Evolutionary conservation across 1,140 invertebrate species (phyloP).

Genomic region (Rhizoglyphus robini): DNA sequence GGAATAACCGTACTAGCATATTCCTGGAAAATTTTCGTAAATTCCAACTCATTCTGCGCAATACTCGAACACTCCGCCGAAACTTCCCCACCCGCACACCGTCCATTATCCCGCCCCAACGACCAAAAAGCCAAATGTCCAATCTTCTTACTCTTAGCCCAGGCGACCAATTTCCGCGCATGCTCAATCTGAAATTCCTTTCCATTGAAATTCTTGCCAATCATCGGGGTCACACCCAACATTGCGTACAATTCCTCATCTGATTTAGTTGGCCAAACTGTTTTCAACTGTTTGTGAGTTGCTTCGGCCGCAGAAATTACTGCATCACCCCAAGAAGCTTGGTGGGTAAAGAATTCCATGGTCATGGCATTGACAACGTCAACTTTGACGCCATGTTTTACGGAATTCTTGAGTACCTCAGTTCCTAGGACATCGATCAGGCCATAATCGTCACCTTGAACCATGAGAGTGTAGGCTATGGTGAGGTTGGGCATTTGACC

Average conservation of each 20-base stretch:
- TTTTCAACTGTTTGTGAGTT: slow-evolving; percentile 25
- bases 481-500: slow-evolving; percentile 21
- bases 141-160: slow-evolving; percentile 27
- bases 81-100: slow-evolving; percentile 14
- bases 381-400: slow-evolving; percentile 25
- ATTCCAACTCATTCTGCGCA: slow-evolving; percentile 16
- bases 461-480: slow-evolving; percentile 27
- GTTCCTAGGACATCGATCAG: slow-evolving; percentile 27
- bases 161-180: slow-evolving; percentile 26
- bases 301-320: slow-evolving; percentile 25
- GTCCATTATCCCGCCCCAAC: slow-evolving; percentile 27
- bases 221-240: slow-evolving; percentile 29
- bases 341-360: slow-evolving; percentile 26
- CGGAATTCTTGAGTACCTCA: slow-evolving; percentile 25
- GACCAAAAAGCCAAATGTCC: slow-evolving; percentile 28
- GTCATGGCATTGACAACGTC: slow-evolving; percentile 29
- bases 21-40: slow-evolving; percentile 19
- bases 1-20: too few relatives aligned
- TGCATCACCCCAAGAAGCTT: slow-evolving; percentile 25
- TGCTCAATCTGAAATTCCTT: slow-evolving; percentile 24
- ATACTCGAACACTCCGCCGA: slow-evolving; percentile 19
- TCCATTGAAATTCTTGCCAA: slow-evolving; percentile 29
- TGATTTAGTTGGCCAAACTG: slow-evolving; percentile 27
- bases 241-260: slow-evolving; percentile 24
- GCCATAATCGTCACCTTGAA: slow-evolving; percentile 30